phyloP scores from a whole-genome alignment of 1,140 invertebrate genomes.

The Lordiphosa stackelbergi region DNA sequence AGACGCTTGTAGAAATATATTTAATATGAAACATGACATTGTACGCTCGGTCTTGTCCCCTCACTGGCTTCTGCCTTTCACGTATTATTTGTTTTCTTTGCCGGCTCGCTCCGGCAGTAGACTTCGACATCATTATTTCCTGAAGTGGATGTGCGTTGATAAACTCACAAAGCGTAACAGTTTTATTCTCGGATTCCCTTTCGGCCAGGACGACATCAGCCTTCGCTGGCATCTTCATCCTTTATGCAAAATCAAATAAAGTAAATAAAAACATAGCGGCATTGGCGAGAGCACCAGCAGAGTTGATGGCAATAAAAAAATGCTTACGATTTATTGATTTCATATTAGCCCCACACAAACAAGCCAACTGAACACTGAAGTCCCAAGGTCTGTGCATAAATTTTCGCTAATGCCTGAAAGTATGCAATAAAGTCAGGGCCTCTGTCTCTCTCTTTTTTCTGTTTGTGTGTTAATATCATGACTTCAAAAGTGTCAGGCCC shows the following conservation, averaged over 20 bases:
- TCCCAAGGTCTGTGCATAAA: conserved; percentile 47
- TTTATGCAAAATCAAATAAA: conserved; percentile 66
- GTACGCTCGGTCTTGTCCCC: conserved; percentile 39
- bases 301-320: conserved; percentile 53
- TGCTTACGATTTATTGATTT: conserved; percentile 70
- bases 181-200: conserved; percentile 23
- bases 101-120: conserved; percentile 36
- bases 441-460: conserved; percentile 8
- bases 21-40: conserved; percentile 45
- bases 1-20: conserved; percentile 15
- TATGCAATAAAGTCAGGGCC: conserved; percentile 47
- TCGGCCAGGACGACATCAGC: conserved; percentile 22
- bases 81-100: conserved; percentile 13
- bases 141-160: conserved; percentile 62
- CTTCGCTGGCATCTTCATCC: conserved; percentile 46
- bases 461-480: conserved; percentile 53
- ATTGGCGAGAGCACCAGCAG: conserved; percentile 12
- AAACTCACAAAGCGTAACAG: conserved; percentile 62
- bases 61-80: conserved; percentile 7
- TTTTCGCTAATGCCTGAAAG: conserved; percentile 48
- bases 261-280: conserved; percentile 54
- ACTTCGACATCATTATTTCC: conserved; percentile 72
- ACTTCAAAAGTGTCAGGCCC: conserved; percentile 51
- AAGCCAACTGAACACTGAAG: conserved; percentile 22
- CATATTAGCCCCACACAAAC: conserved; percentile 50